phyloP scores from a whole-genome alignment of 2,888 invertebrate species.

The Eupithecia pulchellata region DNA sequence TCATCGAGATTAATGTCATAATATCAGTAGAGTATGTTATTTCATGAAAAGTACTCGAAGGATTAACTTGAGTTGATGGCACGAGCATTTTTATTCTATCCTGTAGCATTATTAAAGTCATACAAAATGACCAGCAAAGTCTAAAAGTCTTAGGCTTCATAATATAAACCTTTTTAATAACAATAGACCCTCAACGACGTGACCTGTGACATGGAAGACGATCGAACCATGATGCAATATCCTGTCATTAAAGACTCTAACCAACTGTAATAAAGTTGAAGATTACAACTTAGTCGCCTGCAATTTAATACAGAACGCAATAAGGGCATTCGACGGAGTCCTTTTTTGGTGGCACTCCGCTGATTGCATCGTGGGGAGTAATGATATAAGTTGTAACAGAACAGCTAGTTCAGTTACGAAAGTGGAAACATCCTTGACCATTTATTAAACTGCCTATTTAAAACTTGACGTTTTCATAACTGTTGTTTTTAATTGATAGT shows the following conservation, averaged over 20 bases:
- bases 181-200: slow-evolving; percentile 7
- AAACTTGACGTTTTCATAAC: no score
- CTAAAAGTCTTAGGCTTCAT: neutral
- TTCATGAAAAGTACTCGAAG: neutral
- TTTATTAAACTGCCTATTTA: no score
- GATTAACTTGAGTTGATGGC: neutral
- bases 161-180: neutral
- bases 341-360: slow-evolving; percentile 43
- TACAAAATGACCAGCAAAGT: neutral
- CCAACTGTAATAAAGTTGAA: slow-evolving; percentile 23
- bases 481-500: no score
- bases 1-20: no score
- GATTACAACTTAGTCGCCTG: slow-evolving; percentile 32
- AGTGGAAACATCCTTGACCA: neutral
- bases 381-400: slow-evolving; percentile 20
- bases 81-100: neutral
- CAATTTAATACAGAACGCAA: slow-evolving; percentile 45
- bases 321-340: slow-evolving; percentile 42
- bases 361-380: slow-evolving; percentile 43
- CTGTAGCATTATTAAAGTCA: neutral
- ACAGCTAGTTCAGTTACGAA: slow-evolving; percentile 21
- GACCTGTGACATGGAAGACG: slow-evolving; percentile 14
- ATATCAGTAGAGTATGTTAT: no score
- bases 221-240: slow-evolving; percentile 11
- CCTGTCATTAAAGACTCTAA: slow-evolving; percentile 1